Percentiles rank a stretch among this genome's conserved stretches.
Conservation (phyloP, 2,888 invertebrate genomes). For the Priocnemis perturbator region DNA sequence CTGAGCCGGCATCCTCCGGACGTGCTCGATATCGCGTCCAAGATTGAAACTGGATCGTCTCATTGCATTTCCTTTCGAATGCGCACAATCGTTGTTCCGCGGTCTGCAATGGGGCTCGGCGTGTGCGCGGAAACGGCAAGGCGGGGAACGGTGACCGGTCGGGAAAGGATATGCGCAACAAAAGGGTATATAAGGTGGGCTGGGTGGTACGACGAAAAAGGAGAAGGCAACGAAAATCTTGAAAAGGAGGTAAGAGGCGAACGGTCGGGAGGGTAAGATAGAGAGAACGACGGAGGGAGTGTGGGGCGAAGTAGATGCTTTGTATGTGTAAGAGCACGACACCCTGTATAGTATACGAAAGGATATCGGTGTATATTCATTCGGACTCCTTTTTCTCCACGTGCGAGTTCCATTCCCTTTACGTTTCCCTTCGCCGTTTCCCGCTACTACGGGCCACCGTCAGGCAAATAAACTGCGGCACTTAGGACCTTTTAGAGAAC, state of each 20-base stretch:
- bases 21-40: conserved; percentile 38
- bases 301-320: background rate
- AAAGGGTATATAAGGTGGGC: conserved; percentile 1
- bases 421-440: conserved; percentile 27
- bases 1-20: conserved; percentile 22
- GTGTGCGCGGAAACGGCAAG: conserved; percentile 8
- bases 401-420: conserved; percentile 20
- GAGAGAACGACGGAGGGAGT: background rate
- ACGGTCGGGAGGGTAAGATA: background rate
- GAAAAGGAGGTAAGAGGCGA: conserved; percentile 10
- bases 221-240: conserved; percentile 14
- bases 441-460: conserved; percentile 19
- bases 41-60: conserved; percentile 47
- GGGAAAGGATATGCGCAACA: conserved; percentile 4
- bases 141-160: conserved; percentile 6
- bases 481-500: conserved; percentile 49
- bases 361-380: background rate
- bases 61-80: conserved; percentile 33
- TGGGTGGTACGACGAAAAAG: background rate
- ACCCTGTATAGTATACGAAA: background rate
- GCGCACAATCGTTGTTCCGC: conserved; percentile 10
- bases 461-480: conserved; percentile 56
- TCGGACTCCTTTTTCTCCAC: background rate
- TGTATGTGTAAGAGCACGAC: background rate
- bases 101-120: conserved; percentile 1